Evolutionary conservation across 2,888 invertebrate species (phyloP).

Genomic region (Psylliodes chrysocephalus): DNA sequence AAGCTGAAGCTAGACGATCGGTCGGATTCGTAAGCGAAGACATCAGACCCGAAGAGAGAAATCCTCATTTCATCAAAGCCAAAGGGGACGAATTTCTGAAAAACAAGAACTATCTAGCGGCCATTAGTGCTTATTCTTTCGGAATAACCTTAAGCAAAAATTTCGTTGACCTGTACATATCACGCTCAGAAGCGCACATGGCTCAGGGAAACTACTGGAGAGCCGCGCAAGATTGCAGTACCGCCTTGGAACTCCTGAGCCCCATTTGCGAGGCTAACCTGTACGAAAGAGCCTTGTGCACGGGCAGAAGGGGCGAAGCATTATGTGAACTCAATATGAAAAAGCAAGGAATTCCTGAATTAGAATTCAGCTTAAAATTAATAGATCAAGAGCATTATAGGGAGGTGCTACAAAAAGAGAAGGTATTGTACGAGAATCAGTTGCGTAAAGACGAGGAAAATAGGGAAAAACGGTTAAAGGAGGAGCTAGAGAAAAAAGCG

Average conservation of each 20-base stretch:
- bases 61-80: conserved; percentile 83
- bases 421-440: neutral
- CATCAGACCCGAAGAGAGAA: conserved; percentile 80
- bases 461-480: neutral
- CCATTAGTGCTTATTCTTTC: conserved; percentile 83
- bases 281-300: conserved; percentile 76
- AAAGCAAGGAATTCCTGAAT: conserved; percentile 77
- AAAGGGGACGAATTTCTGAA: conserved; percentile 85
- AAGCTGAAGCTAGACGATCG: conserved; percentile 76
- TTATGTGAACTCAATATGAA: conserved; percentile 76
- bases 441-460: neutral
- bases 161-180: conserved; percentile 78
- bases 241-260: conserved; percentile 78
- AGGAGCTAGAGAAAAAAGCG: neutral
- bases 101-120: conserved; percentile 79
- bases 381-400: conserved; percentile 71
- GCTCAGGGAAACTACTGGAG: conserved; percentile 75
- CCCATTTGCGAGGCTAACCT: conserved; percentile 80
- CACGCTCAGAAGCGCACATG: conserved; percentile 84
- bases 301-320: conserved; percentile 79
- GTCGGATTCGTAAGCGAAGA: conserved; percentile 79
- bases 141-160: conserved; percentile 80
- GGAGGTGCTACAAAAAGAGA: conserved; percentile 50
- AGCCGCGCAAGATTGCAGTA: conserved; percentile 68
- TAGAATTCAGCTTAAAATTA: conserved; percentile 77